Conservation (phyloP, 1,140 invertebrate genomes). For the Sinella curviseta region DNA sequence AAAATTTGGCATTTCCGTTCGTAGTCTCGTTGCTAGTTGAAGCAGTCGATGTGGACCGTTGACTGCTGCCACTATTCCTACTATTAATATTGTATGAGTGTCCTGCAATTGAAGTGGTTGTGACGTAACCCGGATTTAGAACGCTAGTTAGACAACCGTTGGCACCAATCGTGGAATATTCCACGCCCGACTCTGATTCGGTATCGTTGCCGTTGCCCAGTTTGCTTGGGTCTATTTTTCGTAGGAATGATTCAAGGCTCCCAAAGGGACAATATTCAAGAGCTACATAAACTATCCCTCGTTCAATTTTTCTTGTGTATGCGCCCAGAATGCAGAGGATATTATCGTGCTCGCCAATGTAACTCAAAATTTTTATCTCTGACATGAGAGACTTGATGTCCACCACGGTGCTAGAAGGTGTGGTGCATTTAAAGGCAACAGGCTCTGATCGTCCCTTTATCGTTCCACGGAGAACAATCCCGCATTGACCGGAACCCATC, state of each 20-base stretch:
- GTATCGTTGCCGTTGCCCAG: constrained; percentile 47
- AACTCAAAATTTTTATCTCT: constrained; percentile 4
- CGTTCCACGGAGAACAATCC: constrained; percentile 26
- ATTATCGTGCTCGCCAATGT: constrained; percentile 13
- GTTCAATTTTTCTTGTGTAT: constrained; percentile 16
- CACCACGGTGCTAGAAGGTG: background rate
- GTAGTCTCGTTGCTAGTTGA: background rate
- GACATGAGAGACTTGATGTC: background rate
- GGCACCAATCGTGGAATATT: background rate
- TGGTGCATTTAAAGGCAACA: constrained; percentile 8
- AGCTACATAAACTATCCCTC: background rate
- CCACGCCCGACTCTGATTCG: no score
- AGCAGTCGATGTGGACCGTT: background rate
- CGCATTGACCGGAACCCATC: constrained; percentile 30
- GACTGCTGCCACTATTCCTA: background rate
- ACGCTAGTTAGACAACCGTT: background rate
- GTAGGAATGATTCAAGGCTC: background rate
- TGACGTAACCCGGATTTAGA: background rate
- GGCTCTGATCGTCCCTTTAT: background rate
- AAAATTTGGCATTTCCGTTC: no score
- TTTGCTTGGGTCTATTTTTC: constrained; percentile 24
- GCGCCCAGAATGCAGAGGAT: background rate
- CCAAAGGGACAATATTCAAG: constrained; percentile 2
- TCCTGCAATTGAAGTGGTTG: no score
- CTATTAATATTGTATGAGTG: no score